Percentiles rank a stretch among this genome's conserved stretches.
Evolutionary conservation across 1,140 invertebrate species (phyloP).

Genomic region (Anoplophora glabripennis): DNA sequence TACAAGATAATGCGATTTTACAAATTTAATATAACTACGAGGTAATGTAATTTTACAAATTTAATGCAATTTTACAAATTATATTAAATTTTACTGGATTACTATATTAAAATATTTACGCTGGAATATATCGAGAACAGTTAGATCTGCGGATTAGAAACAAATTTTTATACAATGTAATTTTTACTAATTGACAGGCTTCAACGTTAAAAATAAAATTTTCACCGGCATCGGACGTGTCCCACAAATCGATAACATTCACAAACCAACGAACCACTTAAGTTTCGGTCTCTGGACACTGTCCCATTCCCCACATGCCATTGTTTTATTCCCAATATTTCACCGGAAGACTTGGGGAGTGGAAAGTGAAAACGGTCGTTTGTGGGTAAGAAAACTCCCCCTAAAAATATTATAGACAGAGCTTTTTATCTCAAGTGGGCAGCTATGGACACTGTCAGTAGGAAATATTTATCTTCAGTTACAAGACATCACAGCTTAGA

Average conservation of each 20-base stretch:
- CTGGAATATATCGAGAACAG: no score
- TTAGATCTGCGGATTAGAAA: no score
- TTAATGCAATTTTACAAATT: no score
- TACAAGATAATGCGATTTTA: no score
- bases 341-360: conserved; percentile 9
- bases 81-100: no score
- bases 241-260: conserved; percentile 8
- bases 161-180: no score
- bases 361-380: conserved; percentile 20
- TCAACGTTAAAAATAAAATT: no score
- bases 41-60: no score
- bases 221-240: not conserved
- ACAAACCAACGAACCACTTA: conserved; percentile 9
- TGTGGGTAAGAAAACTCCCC: conserved; percentile 17
- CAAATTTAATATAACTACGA: no score
- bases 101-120: no score
- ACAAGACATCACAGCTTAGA: no score
- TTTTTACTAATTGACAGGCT: no score
- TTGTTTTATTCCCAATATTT: conserved; percentile 17
- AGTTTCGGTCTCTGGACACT: conserved; percentile 9
- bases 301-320: conserved; percentile 13
- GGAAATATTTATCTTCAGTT: conserved; percentile 15
- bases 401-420: conserved; percentile 15
- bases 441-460: conserved; percentile 12
- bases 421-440: conserved; percentile 19